Percentiles rank a stretch among this genome's conserved stretches.
These are phyloP conservation scores for Poecile montanus DNA, from an alignment of 2,797 vertebrate genomes.

Conservation along the genomic window DNA sequence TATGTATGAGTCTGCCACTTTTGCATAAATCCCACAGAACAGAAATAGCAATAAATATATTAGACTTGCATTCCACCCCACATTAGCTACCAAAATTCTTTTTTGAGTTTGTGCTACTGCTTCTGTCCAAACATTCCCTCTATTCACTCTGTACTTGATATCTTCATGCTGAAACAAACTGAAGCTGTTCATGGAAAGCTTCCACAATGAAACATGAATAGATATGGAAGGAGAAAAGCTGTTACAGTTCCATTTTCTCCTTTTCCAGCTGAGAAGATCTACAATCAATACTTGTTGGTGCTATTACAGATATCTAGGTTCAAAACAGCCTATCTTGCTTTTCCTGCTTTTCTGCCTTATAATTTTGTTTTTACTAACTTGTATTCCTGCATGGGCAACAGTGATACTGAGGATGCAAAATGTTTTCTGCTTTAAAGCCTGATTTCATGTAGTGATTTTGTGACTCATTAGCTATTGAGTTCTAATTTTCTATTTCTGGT, in stretches of 20 bases:
- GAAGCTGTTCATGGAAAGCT: neutral
- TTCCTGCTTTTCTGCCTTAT: neutral
- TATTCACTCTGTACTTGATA: neutral
- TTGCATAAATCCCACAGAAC: neutral
- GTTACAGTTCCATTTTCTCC: neutral
- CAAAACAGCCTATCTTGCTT: neutral
- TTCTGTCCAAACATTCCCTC: neutral
- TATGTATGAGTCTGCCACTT: neutral
- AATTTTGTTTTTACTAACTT: conserved; percentile 4
- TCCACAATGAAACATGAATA: neutral
- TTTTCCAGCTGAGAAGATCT: neutral
- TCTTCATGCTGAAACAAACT: neutral
- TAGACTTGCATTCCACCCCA: neutral
- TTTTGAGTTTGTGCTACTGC: neutral
- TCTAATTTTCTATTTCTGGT: conserved; percentile 28
- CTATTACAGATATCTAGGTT: neutral
- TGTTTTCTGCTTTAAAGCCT: neutral
- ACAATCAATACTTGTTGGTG: neutral
- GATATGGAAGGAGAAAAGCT: neutral
- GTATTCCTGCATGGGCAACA: neutral
- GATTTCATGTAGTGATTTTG: neutral
- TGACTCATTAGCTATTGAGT: conserved; percentile 7
- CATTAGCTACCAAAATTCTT: neutral
- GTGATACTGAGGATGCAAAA: neutral
- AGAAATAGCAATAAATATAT: neutral